Evolutionary conservation across 2,797 vertebrate genomes (phyloP), one percentile per base, ranked within the genome.

Genomic region (Sebastes diploproa): DNA sequence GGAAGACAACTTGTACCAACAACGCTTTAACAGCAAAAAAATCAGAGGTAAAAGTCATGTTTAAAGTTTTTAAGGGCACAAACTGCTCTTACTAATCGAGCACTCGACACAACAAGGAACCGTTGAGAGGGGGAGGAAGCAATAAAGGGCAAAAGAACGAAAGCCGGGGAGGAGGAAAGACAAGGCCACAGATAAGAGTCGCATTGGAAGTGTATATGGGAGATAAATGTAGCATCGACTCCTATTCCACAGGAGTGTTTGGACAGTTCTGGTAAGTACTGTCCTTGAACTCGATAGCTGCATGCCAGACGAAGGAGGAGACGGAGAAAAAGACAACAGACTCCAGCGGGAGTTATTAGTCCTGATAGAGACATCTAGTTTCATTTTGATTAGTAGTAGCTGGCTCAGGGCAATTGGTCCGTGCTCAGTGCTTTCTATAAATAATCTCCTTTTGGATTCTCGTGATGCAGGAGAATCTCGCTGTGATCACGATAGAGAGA

Each of bases 101-200:
- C 50, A 38, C 23, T 69, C n/a, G 4, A 80, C 55, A 52, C 61
- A 86, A 64, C 60, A 75, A 83, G 59, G 82, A 69, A 60, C 8
- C 23, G 52, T 38, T 6, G 38, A 71, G 27, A 65, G 34, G 38
- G 72, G 50, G 50, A 60, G 32, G 77, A 82, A 60, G 38, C 60
- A 68, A 79, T 34, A 77, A 62, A 79, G 52, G 58, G 22, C 25
- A 64, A 23, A 74, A 58, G 60, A 67, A 36, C 2, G 6, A 79
- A 64, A 69, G 69, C 34, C 61, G 42, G 20, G 11, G 16, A 80
- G 69, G 58, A 81, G 56, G 64, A 58, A 13, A 74, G 50, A 82
- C 83, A 84, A 84, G 81, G 82, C 38, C 78, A 78, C 23, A 83
- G 88, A 89, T 84, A 87, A 84, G 27, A 71, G 75, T 56, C 12